A percentile compares a stretch with the other conserved stretches of the same genome.
Conservation (phyloP, 2,888 invertebrate genomes). For the Scrobipalpa atriplicella region DNA sequence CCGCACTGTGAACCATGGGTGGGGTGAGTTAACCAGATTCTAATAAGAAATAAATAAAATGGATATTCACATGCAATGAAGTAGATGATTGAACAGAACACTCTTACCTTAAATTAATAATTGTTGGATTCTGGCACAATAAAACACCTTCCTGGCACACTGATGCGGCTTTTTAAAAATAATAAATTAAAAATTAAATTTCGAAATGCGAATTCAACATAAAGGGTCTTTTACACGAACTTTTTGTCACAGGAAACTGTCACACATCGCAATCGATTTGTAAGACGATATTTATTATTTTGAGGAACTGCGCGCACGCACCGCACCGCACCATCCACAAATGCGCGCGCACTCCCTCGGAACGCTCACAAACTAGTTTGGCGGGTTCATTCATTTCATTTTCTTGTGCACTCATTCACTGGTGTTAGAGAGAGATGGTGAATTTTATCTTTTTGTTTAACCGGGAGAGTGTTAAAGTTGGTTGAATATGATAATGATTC, state of each 20-base stretch:
- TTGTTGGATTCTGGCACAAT: conserved; percentile 10
- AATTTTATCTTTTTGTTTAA: conserved; percentile 28
- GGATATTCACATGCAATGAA: too few relatives aligned
- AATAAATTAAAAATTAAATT: neutral
- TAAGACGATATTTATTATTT: conserved; percentile 19
- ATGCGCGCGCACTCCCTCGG: conserved; percentile 39
- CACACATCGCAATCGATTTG: conserved; percentile 3
- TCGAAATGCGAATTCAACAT: neutral
- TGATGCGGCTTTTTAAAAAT: neutral
- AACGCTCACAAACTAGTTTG: conserved; percentile 46
- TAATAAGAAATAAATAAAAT: neutral
- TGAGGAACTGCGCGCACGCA: conserved; percentile 20
- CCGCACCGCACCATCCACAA: conserved; percentile 18
- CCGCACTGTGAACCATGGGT: neutral
- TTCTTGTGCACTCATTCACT: conserved; percentile 34
- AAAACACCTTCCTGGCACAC: conserved; percentile 7
- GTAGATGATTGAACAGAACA: neutral
- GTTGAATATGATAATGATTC: conserved; percentile 37
- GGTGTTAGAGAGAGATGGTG: conserved; percentile 31
- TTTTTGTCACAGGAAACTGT: neutral
- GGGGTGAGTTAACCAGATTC: neutral
- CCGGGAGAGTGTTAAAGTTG: conserved; percentile 33
- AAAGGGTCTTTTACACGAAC: neutral
- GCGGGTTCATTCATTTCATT: conserved; percentile 31
- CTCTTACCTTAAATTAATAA: conserved; percentile 8